Percentiles rank a stretch among this genome's conserved stretches.
phyloP scores from a whole-genome alignment of 2,888 invertebrate species.

The Scaptomyza reducta region DNA sequence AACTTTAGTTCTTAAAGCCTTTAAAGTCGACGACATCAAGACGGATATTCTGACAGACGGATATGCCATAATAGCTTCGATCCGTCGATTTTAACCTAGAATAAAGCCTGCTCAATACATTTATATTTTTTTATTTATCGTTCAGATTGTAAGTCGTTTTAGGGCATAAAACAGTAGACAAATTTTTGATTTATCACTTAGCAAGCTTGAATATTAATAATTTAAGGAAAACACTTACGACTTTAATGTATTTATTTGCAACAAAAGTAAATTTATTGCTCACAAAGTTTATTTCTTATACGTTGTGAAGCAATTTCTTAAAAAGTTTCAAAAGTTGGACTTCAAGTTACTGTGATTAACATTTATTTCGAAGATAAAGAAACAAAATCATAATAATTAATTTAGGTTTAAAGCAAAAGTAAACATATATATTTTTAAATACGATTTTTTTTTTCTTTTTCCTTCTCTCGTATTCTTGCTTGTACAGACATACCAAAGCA shows the following conservation, averaged over 20 bases:
- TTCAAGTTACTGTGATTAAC: slow-evolving; percentile 12
- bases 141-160: not conserved
- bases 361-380: slow-evolving; percentile 9
- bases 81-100: too few relatives aligned
- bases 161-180: not conserved
- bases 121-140: too few relatives aligned
- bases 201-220: not conserved
- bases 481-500: not conserved
- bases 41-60: too few relatives aligned
- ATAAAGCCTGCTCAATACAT: too few relatives aligned
- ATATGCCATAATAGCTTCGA: too few relatives aligned
- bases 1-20: too few relatives aligned
- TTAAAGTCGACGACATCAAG: too few relatives aligned
- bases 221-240: not conserved
- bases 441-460: not conserved
- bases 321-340: slow-evolving; percentile 18
- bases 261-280: slow-evolving; percentile 7
- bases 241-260: slow-evolving; percentile 3
- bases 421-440: slow-evolving; percentile 1
- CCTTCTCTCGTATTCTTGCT: too few relatives aligned
- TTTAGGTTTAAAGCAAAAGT: slow-evolving; percentile 21
- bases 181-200: not conserved
- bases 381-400: slow-evolving; percentile 20
- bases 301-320: slow-evolving; percentile 24
- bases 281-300: slow-evolving; percentile 20